A percentile compares a stretch with the other conserved stretches of the same genome.
Conservation (phyloP, 1,140 invertebrate species). For the Drosophila virilis region DNA sequence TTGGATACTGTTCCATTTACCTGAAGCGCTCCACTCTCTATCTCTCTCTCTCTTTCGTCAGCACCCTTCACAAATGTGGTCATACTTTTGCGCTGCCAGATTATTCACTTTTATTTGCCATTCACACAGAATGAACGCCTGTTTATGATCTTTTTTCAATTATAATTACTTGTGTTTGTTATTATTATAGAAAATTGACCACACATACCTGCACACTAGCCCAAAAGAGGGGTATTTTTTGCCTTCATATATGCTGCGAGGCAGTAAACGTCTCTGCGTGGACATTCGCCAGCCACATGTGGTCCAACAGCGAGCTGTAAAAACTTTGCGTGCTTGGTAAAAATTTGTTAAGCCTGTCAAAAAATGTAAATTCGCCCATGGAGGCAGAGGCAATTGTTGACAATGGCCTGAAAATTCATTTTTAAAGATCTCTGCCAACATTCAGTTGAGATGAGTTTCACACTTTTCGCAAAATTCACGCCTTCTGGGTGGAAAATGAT, state of each 20-base stretch:
- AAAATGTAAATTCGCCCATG: too few relatives aligned
- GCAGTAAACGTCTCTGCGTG: too few relatives aligned
- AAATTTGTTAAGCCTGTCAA: neutral
- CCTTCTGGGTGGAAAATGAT: too few relatives aligned
- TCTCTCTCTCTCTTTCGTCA: neutral
- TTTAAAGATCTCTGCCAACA: too few relatives aligned
- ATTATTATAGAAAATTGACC: neutral
- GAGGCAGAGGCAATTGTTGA: too few relatives aligned
- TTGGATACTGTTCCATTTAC: neutral
- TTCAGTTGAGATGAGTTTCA: too few relatives aligned
- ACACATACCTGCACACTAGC: neutral
- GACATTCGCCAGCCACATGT: too few relatives aligned
- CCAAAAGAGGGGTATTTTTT: neutral
- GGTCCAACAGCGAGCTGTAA: neutral
- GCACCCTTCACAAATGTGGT: neutral
- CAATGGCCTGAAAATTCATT: too few relatives aligned
- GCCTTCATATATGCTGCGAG: too few relatives aligned
- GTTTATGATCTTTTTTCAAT: neutral
- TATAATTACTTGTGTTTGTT: neutral
- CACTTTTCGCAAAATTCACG: too few relatives aligned
- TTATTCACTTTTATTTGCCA: conserved; percentile 1
- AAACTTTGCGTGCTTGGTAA: neutral
- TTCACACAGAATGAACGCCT: conserved; percentile 4
- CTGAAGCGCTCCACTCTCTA: neutral
- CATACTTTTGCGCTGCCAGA: neutral